Evolutionary conservation across 2,888 invertebrate species (phyloP).

Genomic region (Conops quadrifasciatus): DNA sequence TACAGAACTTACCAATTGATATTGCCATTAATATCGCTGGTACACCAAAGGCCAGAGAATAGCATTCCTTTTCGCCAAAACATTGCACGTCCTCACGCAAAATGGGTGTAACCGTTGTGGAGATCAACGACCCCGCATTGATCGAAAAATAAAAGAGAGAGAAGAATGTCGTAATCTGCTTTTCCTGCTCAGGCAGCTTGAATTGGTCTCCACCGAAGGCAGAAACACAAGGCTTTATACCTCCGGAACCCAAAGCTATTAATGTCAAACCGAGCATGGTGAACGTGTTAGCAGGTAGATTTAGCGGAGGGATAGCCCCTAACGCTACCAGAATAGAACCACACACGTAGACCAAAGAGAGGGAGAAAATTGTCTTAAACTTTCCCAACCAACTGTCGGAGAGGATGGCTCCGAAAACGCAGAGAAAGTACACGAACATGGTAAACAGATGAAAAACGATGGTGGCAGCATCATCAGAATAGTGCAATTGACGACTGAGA

Average conservation of each 20-base stretch:
- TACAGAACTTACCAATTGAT: conserved; percentile 70
- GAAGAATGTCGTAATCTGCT: conserved; percentile 75
- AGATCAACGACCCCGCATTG: conserved; percentile 75
- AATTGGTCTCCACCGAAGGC: conserved; percentile 87
- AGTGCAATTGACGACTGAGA: conserved; percentile 72
- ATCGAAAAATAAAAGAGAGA: conserved; percentile 78
- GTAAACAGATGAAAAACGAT: conserved; percentile 79
- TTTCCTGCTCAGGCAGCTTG: conserved; percentile 71
- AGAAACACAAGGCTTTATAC: conserved; percentile 84
- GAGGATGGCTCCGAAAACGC: conserved; percentile 79
- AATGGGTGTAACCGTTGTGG: conserved; percentile 78
- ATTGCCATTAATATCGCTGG: conserved; percentile 77
- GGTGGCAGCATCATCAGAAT: conserved; percentile 73
- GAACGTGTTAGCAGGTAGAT: conserved; percentile 66
- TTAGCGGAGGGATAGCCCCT: conserved; percentile 68
- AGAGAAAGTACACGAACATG: conserved; percentile 79
- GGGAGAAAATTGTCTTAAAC: conserved; percentile 77
- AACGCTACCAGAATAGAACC: conserved; percentile 75
- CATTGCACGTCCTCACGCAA: conserved; percentile 74
- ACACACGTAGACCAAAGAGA: conserved; percentile 76
- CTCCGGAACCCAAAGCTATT: conserved; percentile 80
- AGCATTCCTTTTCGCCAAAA: conserved; percentile 74
- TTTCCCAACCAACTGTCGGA: conserved; percentile 84
- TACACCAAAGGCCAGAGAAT: conserved; percentile 78
- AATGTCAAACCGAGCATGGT: conserved; percentile 74